Base-by-base conservation (phyloP, 1,140 invertebrate species). In the Drosophila chauvacae region DNA sequence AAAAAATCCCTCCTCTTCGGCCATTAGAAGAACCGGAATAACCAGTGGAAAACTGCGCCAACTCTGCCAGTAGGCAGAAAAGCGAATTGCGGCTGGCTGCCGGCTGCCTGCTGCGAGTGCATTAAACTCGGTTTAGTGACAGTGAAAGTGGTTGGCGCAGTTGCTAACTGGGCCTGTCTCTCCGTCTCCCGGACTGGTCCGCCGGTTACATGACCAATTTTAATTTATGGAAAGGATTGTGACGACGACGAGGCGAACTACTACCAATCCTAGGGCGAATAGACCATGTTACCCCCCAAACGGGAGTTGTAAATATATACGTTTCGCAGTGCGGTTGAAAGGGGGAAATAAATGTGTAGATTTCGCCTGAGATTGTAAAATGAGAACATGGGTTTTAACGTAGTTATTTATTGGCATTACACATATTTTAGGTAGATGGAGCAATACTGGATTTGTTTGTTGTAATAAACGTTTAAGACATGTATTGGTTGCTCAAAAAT, bases 21-120 rank as follows among this genome's bases (percentile, higher is more conserved):
- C 28, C 72, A 80, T 88, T 84, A 88, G 84, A 83, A 83, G 84
- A 88, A 88, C 84, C 85, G 84, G 84, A 88, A 81, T 90, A 88
- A 88, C 84, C 85, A 88, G 84, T 88, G 85, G 84, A 87, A 88
- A 88, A 88, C 69, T 55, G 60, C 56, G 33, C 45, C 48, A 55
- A 18, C 16, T 53, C 18, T 16, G 41, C 6, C 63, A 72, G 69
- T 71, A 76, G 71, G 61, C 71, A 66, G 72, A 75, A 76, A 76
- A 76, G 73, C 73, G 48, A 78, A 69, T 48, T 83, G 80, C 73
- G 72, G 68, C 35, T 55, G 51, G 10, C 50, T 51, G 23, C 23
- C 23, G 26, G 7, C 6, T 48, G 47, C 56, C 56, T 33, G 42
- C 44, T 51, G 78, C 42, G 80, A 88, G 84, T 88, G 84, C 84